Conservation (phyloP, 2,797 vertebrate species). For the Cheirogaleus major region DNA sequence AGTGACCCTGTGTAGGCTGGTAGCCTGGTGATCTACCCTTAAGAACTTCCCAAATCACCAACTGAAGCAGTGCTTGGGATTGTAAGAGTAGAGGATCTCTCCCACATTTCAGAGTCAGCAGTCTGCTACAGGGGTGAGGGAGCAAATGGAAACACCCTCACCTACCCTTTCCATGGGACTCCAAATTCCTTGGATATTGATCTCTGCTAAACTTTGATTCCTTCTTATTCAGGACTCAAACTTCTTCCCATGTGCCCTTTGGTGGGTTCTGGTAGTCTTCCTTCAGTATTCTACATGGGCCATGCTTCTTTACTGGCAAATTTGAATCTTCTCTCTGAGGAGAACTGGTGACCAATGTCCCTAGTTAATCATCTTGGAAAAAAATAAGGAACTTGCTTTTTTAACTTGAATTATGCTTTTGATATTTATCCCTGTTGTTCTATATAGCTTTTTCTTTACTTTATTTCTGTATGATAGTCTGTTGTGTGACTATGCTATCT, state of each 20-base stretch:
- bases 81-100: not conserved
- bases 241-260: not conserved
- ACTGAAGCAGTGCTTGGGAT: not conserved
- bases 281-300: not conserved
- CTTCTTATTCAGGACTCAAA: not conserved
- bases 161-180: not conserved
- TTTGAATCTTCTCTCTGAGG: not conserved
- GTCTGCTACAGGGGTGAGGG: not conserved
- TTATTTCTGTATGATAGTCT: not conserved
- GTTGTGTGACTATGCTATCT: not conserved
- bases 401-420: not conserved
- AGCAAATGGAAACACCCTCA: not conserved
- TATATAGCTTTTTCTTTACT: not conserved
- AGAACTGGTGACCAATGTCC: not conserved
- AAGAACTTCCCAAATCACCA: not conserved
- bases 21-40: not conserved
- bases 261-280: not conserved
- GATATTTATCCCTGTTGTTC: not conserved
- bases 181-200: not conserved
- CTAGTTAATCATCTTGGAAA: not conserved
- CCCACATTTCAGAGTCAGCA: not conserved
- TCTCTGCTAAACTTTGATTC: not conserved
- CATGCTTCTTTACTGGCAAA: not conserved
- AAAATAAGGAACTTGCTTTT: constrained; percentile 1
- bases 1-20: too few relatives aligned